Conservation (phyloP, 2,888 invertebrate species). For the Bombylius discolor region DNA sequence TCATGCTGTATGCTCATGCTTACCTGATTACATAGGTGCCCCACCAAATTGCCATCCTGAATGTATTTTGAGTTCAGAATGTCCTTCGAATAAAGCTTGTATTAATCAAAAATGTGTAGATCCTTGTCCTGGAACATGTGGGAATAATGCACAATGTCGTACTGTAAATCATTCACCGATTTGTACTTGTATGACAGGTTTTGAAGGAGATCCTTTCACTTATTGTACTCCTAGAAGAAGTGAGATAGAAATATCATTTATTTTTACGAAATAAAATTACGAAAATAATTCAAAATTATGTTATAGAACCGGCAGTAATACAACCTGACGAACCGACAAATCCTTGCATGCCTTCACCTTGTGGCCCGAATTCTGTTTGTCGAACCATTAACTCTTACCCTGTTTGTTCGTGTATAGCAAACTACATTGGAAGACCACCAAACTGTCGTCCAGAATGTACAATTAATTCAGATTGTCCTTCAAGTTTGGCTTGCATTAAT, state of each 20-base stretch:
- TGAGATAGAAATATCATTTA: conserved; percentile 21
- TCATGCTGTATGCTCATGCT: conserved; percentile 62
- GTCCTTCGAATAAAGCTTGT: conserved; percentile 56
- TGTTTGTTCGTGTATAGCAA: conserved; percentile 46
- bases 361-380: conserved; percentile 51
- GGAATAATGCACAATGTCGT: conserved; percentile 54
- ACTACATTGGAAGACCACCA: conserved; percentile 48
- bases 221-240: conserved; percentile 44
- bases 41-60: conserved; percentile 67
- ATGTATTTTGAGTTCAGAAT: conserved; percentile 64
- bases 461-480: conserved; percentile 41
- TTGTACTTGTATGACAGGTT: conserved; percentile 53
- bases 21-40: conserved; percentile 52
- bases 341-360: conserved; percentile 50
- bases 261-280: conserved; percentile 4
- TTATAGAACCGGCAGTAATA: conserved; percentile 16
- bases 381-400: conserved; percentile 36
- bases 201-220: conserved; percentile 63
- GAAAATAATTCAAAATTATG: conserved; percentile 18
- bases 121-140: conserved; percentile 64
- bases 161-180: conserved; percentile 66
- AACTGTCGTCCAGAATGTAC: conserved; percentile 54
- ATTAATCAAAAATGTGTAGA: conserved; percentile 62
- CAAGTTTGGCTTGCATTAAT: conserved; percentile 40
- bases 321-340: conserved; percentile 32